Conservation (phyloP, 2,113 vertebrate species). For the Sprattus sprattus region DNA sequence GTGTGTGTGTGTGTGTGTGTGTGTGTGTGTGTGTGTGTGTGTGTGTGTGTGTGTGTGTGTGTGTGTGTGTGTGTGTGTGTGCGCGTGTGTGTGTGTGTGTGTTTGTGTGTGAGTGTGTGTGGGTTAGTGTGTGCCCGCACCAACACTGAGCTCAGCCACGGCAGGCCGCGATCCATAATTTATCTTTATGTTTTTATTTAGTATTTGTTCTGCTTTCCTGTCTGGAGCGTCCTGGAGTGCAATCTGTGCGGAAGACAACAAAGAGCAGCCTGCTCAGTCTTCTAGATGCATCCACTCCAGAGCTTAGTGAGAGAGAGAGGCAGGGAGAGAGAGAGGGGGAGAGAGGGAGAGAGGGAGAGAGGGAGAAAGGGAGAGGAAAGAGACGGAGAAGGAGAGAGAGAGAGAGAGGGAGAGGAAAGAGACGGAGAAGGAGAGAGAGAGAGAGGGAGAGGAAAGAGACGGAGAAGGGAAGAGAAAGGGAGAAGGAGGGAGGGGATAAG, state of each 20-base stretch:
- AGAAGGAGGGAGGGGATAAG: not conserved
- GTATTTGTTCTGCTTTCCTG: slow-evolving; percentile 12
- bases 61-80: not conserved
- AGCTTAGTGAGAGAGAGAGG: not conserved
- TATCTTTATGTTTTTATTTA: slow-evolving; percentile 59
- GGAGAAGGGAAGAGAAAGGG: not conserved
- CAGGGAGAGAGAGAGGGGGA: not conserved
- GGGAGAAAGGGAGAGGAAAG: not conserved
- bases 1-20: not conserved
- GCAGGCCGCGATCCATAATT: slow-evolving; percentile 16
- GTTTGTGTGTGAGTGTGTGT: not conserved
- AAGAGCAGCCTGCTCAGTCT: not conserved
- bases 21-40: not conserved
- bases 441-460: not conserved
- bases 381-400: not conserved
- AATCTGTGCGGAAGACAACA: not conserved
- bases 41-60: not conserved
- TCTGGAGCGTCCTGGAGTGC: slow-evolving; percentile 11
- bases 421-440: not conserved
- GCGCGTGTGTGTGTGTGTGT: not conserved
- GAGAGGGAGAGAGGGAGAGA: not conserved
- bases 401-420: not conserved
- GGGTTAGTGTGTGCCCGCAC: no score
- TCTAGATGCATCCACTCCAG: not conserved
- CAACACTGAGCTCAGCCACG: not conserved